A percentile compares a stretch with the other conserved stretches of the same genome.
phyloP scores from a whole-genome alignment of 37 sponge, comb jelly and placozoan species.

The Beroe forskalii region DNA sequence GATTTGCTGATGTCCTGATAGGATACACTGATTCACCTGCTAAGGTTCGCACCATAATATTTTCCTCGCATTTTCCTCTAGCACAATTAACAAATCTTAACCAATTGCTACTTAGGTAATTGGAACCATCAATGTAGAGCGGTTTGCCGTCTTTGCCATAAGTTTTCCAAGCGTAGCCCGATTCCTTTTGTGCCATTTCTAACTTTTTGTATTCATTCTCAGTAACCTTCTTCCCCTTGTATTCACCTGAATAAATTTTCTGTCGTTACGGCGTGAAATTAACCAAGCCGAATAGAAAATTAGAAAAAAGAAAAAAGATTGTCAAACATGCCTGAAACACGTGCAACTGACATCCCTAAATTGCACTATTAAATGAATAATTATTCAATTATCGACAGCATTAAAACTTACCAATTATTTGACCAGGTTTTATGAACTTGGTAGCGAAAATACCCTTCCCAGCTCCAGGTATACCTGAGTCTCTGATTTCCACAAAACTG shows the following conservation, averaged over 20 bases:
- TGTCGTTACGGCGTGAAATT: too few relatives aligned
- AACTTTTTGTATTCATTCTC: constrained; percentile 4
- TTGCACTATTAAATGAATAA: too few relatives aligned
- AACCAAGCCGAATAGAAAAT: too few relatives aligned
- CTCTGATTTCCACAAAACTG: constrained; percentile 5
- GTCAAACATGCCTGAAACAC: too few relatives aligned
- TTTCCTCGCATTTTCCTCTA: constrained; percentile 17
- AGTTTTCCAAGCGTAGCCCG: constrained; percentile 28
- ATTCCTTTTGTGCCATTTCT: neutral
- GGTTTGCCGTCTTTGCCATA: neutral
- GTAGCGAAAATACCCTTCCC: neutral
- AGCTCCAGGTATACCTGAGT: constrained; percentile 42
- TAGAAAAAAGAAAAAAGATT: too few relatives aligned
- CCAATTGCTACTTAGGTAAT: neutral
- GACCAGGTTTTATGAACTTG: constrained; percentile 14
- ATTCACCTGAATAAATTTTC: neutral
- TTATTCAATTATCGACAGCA: too few relatives aligned
- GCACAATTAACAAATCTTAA: constrained; percentile 32
- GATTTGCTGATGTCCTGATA: too few relatives aligned
- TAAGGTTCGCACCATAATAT: neutral
- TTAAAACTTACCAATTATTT: constrained; percentile 7
- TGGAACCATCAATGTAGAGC: neutral
- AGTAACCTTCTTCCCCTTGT: constrained; percentile 1
- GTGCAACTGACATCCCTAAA: too few relatives aligned
- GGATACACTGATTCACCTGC: neutral